Evolutionary conservation across 2,888 invertebrate species (phyloP).

Genomic region (Archips xylosteana): DNA sequence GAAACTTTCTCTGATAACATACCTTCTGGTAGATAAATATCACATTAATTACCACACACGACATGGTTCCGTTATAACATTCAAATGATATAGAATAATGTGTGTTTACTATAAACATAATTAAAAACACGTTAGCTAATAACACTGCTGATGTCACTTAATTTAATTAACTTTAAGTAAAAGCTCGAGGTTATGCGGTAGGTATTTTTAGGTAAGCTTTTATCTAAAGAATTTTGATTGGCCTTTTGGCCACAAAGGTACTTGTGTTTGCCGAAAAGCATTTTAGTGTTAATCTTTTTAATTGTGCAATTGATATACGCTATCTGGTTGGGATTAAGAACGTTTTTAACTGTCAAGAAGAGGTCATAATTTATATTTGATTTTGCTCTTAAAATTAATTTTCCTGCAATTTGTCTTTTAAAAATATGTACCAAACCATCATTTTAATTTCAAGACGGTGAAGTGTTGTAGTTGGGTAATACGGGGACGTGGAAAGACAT

Average conservation of each 20-base stretch:
- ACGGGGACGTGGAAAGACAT: no score
- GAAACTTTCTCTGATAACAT: conserved; percentile 53
- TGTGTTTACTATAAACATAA: conserved; percentile 36
- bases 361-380: background rate
- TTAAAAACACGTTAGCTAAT: conserved; percentile 22
- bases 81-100: conserved; percentile 24
- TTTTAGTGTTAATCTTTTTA: conserved; percentile 15
- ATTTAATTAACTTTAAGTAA: conserved; percentile 6
- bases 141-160: conserved; percentile 9
- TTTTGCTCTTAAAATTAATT: no score
- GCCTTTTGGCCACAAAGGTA: conserved; percentile 26
- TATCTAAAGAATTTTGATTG: conserved; percentile 39
- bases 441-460: no score
- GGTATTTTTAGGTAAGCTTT: background rate
- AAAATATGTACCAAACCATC: no score
- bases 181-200: background rate
- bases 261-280: conserved; percentile 5
- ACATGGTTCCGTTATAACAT: conserved; percentile 52
- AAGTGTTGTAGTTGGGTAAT: no score
- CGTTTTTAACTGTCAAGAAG: background rate
- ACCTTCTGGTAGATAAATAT: conserved; percentile 51
- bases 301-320: conserved; percentile 4
- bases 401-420: no score
- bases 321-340: conserved; percentile 6
- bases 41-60: conserved; percentile 60